These are phyloP conservation scores for Shinisaurus crocodilurus DNA, from an alignment of 2,113 vertebrate genomes.

Conservation along the genomic window DNA sequence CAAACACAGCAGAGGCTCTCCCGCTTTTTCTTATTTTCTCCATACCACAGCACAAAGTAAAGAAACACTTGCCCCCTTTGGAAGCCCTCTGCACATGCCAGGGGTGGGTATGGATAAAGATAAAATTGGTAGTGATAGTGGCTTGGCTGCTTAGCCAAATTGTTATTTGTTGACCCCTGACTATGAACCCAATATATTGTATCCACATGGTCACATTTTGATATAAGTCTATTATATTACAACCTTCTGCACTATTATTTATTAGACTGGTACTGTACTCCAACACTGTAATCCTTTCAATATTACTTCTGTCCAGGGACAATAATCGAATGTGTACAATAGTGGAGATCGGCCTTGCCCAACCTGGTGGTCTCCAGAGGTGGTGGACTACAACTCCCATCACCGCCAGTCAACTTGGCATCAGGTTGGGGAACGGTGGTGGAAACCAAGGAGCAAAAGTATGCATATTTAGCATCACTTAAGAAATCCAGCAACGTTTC, in stretches of 20 bases:
- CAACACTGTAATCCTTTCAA: neutral
- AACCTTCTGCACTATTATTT: slow-evolving; percentile 12
- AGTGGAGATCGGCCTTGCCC: neutral
- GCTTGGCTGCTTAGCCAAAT: neutral
- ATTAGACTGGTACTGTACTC: neutral
- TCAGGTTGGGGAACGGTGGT: too few species aligned
- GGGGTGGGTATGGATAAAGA: neutral
- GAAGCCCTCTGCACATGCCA: neutral
- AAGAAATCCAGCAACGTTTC: neutral
- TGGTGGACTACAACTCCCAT: too few species aligned
- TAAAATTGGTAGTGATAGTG: neutral
- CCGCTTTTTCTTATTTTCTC: too few species aligned
- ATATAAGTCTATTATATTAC: slow-evolving; percentile 27
- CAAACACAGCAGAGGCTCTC: too few species aligned
- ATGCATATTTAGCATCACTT: slow-evolving; percentile 16
- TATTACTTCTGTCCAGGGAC: neutral
- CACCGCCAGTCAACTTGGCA: too few species aligned
- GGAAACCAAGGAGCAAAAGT: neutral
- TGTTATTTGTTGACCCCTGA: neutral
- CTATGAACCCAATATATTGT: neutral
- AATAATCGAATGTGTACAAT: neutral
- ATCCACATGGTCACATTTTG: neutral
- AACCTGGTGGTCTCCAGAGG: too few species aligned
- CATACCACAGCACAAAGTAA: too few species aligned
- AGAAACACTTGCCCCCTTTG: too few species aligned